Percentiles rank a stretch among this genome's conserved stretches.
phyloP scores from a whole-genome alignment of 1,140 invertebrate species.

The Papilio xuthus region DNA sequence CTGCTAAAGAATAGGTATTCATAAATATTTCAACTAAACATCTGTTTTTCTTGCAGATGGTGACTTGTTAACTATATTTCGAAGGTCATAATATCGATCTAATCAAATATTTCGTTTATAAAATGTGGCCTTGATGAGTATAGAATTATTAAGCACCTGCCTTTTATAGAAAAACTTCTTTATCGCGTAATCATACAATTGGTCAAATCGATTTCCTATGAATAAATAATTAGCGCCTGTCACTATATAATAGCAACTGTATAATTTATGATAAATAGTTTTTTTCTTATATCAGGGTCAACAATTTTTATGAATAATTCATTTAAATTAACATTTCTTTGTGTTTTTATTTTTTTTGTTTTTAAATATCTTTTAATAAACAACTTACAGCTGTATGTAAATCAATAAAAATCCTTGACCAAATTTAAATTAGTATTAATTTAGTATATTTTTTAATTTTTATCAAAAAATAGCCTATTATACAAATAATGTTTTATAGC shows the following conservation, averaged over 20 bases:
- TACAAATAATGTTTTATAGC: too few species aligned
- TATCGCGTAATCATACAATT: neutral
- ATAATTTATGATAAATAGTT: slow-evolving; percentile 24
- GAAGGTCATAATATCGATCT: slow-evolving; percentile 24
- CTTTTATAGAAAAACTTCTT: neutral
- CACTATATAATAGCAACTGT: neutral
- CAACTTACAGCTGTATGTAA: slow-evolving; percentile 2
- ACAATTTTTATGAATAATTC: neutral
- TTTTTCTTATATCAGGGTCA: neutral
- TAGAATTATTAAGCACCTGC: slow-evolving; percentile 24
- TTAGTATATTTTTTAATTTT: neutral
- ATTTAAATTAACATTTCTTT: neutral
- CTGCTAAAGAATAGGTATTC: neutral
- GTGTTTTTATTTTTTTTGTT: neutral
- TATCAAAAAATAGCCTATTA: too few species aligned
- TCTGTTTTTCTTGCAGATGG: neutral
- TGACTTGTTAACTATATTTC: neutral
- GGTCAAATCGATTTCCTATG: slow-evolving; percentile 6
- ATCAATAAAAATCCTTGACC: neutral
- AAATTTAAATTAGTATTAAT: neutral
- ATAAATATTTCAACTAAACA: neutral
- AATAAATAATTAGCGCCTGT: slow-evolving; percentile 28
- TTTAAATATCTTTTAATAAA: neutral
- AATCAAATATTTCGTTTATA: neutral
- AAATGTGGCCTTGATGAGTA: neutral